phyloP scores from a whole-genome alignment of 2,113 vertebrate genomes.

The Antechinus flavipes region DNA sequence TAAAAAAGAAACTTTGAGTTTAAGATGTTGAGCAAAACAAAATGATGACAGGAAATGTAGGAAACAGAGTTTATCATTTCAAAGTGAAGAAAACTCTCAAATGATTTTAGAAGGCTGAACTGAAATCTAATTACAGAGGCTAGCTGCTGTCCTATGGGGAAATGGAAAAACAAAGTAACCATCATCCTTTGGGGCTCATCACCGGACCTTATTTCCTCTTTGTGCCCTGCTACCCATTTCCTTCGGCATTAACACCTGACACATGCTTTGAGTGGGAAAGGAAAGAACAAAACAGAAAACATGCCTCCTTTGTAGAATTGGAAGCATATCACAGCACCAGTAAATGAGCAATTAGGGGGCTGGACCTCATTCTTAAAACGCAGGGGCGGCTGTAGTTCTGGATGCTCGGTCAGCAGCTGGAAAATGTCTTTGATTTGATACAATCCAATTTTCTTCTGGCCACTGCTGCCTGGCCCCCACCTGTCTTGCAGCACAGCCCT shows the following conservation, averaged over 20 bases:
- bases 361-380: slow-evolving; percentile 44
- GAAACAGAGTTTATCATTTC: slow-evolving; percentile 28
- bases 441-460: background rate
- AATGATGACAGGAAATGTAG: slow-evolving; percentile 18
- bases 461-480: background rate
- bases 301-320: background rate
- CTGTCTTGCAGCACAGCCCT: slow-evolving; percentile 18
- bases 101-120: background rate
- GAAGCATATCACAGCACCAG: background rate
- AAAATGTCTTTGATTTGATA: background rate
- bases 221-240: background rate
- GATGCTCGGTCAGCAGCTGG: background rate
- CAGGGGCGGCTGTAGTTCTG: slow-evolving; percentile 1
- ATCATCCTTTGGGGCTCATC: slow-evolving; percentile 23
- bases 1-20: background rate
- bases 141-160: background rate
- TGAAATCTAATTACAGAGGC: background rate
- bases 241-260: slow-evolving; percentile 18
- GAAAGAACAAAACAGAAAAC: slow-evolving; percentile 8
- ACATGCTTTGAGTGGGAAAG: slow-evolving; percentile 35
- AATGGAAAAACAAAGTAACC: background rate
- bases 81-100: slow-evolving; percentile 43
- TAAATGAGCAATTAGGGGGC: slow-evolving; percentile 16
- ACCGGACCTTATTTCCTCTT: slow-evolving; percentile 15
- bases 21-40: slow-evolving; percentile 13